phyloP scores from a whole-genome alignment of 2,888 invertebrate genomes.

The Saturnia pavonia region DNA sequence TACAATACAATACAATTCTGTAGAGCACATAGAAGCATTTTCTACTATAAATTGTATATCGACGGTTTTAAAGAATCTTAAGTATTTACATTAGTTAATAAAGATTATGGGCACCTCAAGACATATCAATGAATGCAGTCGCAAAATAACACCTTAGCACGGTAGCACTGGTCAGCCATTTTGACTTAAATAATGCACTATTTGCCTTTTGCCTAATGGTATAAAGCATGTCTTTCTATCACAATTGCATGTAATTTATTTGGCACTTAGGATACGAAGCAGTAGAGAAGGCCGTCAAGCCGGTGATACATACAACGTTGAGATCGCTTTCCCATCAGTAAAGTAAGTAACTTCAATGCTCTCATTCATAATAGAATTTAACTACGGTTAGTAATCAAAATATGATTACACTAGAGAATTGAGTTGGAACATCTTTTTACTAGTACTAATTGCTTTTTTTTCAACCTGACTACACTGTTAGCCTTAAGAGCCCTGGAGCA shows the following conservation, averaged over 20 bases:
- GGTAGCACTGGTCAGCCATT: slow-evolving; percentile 11
- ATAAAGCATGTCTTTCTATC: slow-evolving; percentile 71
- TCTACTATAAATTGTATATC: slow-evolving; percentile 35
- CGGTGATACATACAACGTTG: slow-evolving; percentile 94
- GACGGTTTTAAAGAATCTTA: slow-evolving; percentile 16
- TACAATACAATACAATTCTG: slow-evolving; percentile 30
- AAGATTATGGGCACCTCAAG: neutral
- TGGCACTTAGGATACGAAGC: slow-evolving; percentile 85
- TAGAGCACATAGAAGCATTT: slow-evolving; percentile 47
- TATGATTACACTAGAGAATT: too few relatives aligned
- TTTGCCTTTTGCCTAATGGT: slow-evolving; percentile 35
- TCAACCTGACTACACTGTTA: too few relatives aligned
- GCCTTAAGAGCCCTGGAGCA: too few relatives aligned
- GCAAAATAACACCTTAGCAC: slow-evolving; percentile 17
- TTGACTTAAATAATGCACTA: slow-evolving; percentile 34
- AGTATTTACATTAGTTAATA: slow-evolving; percentile 1
- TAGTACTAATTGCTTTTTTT: too few relatives aligned
- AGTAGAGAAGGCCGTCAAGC: slow-evolving; percentile 92
- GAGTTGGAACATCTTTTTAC: too few relatives aligned
- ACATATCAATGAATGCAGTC: slow-evolving; percentile 8
- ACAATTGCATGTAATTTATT: slow-evolving; percentile 75
- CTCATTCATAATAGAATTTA: slow-evolving; percentile 6
- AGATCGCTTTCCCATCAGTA: slow-evolving; percentile 95
- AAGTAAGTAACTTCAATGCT: slow-evolving; percentile 86
- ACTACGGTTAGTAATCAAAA: too few relatives aligned